Conservation (phyloP, 2,888 invertebrate species). For the Tachina fera region DNA sequence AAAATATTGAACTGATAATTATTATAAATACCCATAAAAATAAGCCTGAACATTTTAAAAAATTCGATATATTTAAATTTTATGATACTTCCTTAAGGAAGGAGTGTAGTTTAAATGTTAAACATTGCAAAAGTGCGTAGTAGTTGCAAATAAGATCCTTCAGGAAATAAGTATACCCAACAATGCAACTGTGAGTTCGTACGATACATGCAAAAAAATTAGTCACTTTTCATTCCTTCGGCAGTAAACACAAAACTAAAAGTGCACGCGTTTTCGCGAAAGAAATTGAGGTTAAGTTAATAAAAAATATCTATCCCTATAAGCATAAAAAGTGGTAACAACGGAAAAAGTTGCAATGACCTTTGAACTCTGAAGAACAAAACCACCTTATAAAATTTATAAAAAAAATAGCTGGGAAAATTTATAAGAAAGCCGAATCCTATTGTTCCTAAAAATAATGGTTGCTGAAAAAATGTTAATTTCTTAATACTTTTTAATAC, state of each 20-base stretch:
- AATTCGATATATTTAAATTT: slow-evolving; percentile 18
- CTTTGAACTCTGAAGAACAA: not conserved
- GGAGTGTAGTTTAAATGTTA: slow-evolving; percentile 37
- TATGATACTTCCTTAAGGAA: not conserved
- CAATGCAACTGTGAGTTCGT: slow-evolving; percentile 59
- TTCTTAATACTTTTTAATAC: slow-evolving; percentile 5
- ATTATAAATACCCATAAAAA: slow-evolving; percentile 35
- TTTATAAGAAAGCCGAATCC: slow-evolving; percentile 39
- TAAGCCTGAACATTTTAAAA: slow-evolving; percentile 20
- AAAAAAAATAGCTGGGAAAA: not conserved
- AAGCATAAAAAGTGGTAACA: slow-evolving; percentile 5
- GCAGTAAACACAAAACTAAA: slow-evolving; percentile 53
- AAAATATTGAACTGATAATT: slow-evolving; percentile 35
- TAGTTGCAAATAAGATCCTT: slow-evolving; percentile 30
- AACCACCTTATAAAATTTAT: not conserved
- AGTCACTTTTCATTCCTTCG: slow-evolving; percentile 66
- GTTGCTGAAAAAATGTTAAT: slow-evolving; percentile 35
- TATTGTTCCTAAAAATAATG: slow-evolving; percentile 22
- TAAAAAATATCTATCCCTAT: slow-evolving; percentile 55
- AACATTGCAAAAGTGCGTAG: not conserved
- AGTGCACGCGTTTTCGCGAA: slow-evolving; percentile 66
- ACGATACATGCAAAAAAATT: slow-evolving; percentile 54
- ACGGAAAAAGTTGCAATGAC: not conserved
- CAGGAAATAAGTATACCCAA: slow-evolving; percentile 25
- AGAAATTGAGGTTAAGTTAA: slow-evolving; percentile 71